These are phyloP conservation scores for Sinohyriopsis cumingii DNA, from an alignment of 2,888 invertebrate genomes.

Conservation along the genomic window DNA sequence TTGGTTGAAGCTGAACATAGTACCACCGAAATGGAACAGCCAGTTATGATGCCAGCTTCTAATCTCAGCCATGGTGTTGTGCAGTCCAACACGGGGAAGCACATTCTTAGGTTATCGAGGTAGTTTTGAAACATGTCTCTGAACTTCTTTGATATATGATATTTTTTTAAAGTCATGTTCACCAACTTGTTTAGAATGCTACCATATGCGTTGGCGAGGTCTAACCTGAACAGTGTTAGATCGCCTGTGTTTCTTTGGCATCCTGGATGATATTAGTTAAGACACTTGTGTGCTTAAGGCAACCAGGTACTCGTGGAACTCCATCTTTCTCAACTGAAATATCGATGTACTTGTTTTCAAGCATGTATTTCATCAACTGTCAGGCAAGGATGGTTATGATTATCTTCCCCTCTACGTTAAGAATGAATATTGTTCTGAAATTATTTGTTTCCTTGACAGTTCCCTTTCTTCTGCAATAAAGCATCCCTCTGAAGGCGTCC, in stretches of 20 bases:
- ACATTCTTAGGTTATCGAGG: neutral
- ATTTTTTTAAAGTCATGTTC: conserved; percentile 1
- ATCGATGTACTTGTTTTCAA: conserved; percentile 18
- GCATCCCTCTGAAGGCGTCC: conserved; percentile 20
- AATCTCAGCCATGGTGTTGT: conserved; percentile 6
- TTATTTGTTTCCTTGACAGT: conserved; percentile 16
- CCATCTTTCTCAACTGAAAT: conserved; percentile 18
- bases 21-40: conserved; percentile 4
- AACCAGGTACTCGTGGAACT: conserved; percentile 21
- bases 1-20: conserved; percentile 3
- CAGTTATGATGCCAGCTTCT: conserved; percentile 1
- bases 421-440: conserved; percentile 27
- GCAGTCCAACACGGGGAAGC: neutral
- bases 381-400: conserved; percentile 14
- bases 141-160: too few species aligned
- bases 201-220: conserved; percentile 26
- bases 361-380: conserved; percentile 11
- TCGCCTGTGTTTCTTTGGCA: conserved; percentile 18
- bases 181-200: conserved; percentile 22
- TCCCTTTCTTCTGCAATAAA: conserved; percentile 26
- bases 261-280: conserved; percentile 20
- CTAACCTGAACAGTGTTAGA: conserved; percentile 22
- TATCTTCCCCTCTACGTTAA: conserved; percentile 28
- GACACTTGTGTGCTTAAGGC: conserved; percentile 20
- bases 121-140: neutral